A percentile compares a stretch with the other conserved stretches of the same genome.
Conservation (phyloP, 2,888 invertebrate species). For the Lithodes maja region DNA sequence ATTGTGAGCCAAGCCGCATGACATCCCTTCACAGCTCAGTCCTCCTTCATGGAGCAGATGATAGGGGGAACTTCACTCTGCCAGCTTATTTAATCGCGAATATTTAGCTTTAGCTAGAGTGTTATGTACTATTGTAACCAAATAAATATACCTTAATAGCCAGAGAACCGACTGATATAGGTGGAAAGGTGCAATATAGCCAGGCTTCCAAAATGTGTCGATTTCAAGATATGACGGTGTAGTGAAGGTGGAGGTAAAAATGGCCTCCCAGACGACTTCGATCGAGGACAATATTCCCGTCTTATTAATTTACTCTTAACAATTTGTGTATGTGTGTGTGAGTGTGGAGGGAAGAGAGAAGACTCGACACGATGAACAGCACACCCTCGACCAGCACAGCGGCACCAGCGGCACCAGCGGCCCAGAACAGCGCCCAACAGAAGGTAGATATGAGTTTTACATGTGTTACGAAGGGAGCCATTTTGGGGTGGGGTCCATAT, state of each 20-base stretch:
- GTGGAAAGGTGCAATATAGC: neutral
- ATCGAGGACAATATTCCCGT: neutral
- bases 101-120: neutral
- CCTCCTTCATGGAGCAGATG: neutral
- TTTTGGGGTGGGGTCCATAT: neutral
- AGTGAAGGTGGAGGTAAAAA: constrained; percentile 10
- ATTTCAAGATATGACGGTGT: neutral
- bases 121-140: constrained; percentile 1
- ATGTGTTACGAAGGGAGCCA: neutral
- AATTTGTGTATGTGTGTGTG: neutral
- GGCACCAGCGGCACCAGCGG: neutral
- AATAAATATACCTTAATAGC: constrained; percentile 11
- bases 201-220: neutral
- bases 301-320: neutral
- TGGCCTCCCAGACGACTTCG: neutral
- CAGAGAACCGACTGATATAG: constrained; percentile 3
- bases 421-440: neutral
- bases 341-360: neutral
- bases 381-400: constrained; percentile 5
- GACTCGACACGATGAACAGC: neutral
- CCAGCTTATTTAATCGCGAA: neutral
- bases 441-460: neutral
- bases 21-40: constrained; percentile 1
- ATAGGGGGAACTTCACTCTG: neutral
- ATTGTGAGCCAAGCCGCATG: neutral